phyloP scores from a whole-genome alignment of 1,140 invertebrate species.

The Drusus annulatus region DNA sequence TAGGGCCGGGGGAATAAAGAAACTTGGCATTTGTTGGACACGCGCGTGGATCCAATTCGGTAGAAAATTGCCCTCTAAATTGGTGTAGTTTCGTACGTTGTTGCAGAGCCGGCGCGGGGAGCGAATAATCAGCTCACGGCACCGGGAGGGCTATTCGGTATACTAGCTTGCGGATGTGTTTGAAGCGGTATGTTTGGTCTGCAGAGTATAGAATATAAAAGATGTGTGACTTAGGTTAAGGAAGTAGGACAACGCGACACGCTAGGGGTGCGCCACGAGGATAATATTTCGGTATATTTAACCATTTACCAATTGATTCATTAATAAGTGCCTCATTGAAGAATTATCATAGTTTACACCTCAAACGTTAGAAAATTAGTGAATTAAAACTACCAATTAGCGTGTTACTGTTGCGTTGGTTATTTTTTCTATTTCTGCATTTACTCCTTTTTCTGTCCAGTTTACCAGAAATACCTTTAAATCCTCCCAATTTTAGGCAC shows the following conservation, averaged over 20 bases:
- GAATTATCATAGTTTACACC: too few relatives aligned
- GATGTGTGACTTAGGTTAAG: too few relatives aligned
- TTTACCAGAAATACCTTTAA: too few relatives aligned
- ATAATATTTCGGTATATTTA: too few relatives aligned
- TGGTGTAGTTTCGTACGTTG: slow-evolving; percentile 30
- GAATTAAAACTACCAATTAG: too few relatives aligned
- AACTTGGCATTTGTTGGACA: slow-evolving; percentile 4
- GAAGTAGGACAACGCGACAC: too few relatives aligned
- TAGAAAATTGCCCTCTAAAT: slow-evolving; percentile 44
- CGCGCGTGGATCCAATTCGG: slow-evolving; percentile 24
- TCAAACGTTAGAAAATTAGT: too few relatives aligned
- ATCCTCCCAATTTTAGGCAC: too few relatives aligned
- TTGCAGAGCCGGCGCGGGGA: neutral
- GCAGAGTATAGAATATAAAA: neutral
- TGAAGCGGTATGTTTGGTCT: neutral
- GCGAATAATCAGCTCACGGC: neutral
- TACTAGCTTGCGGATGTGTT: neutral
- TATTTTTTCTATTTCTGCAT: neutral
- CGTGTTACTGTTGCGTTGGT: neutral
- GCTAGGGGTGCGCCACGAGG: too few relatives aligned
- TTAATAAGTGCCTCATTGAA: too few relatives aligned
- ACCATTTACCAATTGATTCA: too few relatives aligned
- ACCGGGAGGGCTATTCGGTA: neutral
- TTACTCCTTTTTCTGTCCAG: neutral
- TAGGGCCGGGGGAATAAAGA: neutral